Evolutionary conservation across 2,113 vertebrate species (phyloP).

Genomic region (Gallinago undulata): DNA sequence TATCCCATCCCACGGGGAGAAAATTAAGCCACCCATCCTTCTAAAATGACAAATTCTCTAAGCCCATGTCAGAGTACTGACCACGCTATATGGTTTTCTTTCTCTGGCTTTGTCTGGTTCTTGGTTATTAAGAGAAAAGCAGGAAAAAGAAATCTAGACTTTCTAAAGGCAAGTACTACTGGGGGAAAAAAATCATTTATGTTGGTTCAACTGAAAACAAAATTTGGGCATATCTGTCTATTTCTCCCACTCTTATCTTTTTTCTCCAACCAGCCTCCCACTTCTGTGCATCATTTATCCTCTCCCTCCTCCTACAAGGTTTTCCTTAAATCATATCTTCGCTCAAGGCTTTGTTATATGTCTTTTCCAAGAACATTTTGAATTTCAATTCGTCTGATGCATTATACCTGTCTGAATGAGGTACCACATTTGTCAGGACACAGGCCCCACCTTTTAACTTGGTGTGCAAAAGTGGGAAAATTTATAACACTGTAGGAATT

Average conservation of each 20-base stretch:
- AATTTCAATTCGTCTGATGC: neutral
- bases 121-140: neutral
- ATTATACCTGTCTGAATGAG: neutral
- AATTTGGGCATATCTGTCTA: neutral
- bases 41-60: neutral
- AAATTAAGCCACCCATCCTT: neutral
- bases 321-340: neutral
- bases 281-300: neutral
- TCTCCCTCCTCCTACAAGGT: neutral
- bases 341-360: neutral
- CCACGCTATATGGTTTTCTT: fast-evolving
- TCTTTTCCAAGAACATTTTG: neutral
- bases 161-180: neutral
- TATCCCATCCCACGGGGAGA: neutral
- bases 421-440: neutral
- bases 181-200: neutral
- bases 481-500: neutral
- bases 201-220: neutral
- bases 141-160: neutral
- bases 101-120: neutral
- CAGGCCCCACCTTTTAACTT: neutral
- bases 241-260: neutral
- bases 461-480: neutral
- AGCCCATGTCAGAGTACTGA: neutral
- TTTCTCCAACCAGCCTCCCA: neutral